Percentiles rank a stretch among this genome's conserved stretches.
Conservation (phyloP, 2,797 vertebrate genomes). For the Chaenodraco wilsoni region DNA sequence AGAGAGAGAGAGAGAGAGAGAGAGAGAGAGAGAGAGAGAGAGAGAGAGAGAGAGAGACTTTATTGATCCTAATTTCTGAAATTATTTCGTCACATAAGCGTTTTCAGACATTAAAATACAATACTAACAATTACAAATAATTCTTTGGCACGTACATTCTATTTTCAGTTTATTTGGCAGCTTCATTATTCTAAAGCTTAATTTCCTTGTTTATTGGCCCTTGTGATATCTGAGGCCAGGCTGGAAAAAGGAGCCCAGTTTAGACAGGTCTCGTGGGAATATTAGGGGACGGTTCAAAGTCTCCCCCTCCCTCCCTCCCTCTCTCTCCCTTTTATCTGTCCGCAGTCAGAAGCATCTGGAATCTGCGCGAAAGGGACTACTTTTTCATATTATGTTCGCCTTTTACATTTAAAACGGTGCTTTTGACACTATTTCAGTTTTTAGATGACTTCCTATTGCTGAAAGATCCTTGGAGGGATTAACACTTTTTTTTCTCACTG, state of each 20-base stretch:
- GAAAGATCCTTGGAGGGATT: background rate
- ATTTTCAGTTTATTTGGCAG: background rate
- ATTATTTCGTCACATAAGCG: too few relatives aligned
- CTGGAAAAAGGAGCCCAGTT: conserved; percentile 22
- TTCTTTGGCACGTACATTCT: background rate
- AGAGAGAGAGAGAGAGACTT: too few relatives aligned
- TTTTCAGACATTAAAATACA: too few relatives aligned
- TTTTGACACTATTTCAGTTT: too few relatives aligned
- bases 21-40: too few relatives aligned
- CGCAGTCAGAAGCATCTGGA: conserved; percentile 33
- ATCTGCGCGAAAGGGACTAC: conserved; percentile 4
- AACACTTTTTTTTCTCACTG: background rate
- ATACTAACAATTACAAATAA: too few relatives aligned
- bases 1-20: too few relatives aligned
- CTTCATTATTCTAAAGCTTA: too few relatives aligned
- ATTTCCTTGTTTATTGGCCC: background rate
- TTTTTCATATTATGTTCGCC: background rate
- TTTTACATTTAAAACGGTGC: background rate
- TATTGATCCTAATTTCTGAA: too few relatives aligned
- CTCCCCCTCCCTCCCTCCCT: background rate
- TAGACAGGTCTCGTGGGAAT: conserved; percentile 42
- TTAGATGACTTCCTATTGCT: background rate
- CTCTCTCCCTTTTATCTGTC: conserved; percentile 14
- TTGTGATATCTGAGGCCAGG: background rate
- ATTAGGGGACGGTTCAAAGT: conserved; percentile 44